Evolutionary conservation across 2,113 vertebrate species (phyloP), one percentile per base, ranked within the genome.

Genomic region (Tauraco erythrolophus): DNA sequence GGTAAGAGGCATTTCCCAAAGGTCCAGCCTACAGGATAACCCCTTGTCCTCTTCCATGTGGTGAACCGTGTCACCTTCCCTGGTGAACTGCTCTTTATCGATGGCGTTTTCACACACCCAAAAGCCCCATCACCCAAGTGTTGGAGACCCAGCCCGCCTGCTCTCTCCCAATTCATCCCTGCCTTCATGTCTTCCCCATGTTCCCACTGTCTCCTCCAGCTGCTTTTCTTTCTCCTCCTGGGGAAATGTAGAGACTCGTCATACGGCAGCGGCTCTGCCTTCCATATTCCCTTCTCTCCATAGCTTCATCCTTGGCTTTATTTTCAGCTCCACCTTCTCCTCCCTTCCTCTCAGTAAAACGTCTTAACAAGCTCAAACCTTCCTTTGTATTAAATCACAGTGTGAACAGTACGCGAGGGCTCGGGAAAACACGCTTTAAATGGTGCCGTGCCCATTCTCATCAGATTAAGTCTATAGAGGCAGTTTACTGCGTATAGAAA

Each of bases 401-500:
- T 19, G 69, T 30, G 43, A 91, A 22, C 86, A 74, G 75, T 3
- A 22, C 23, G 71, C 11, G 3, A 78, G 87, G 69, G 78, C 91
- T 81, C 84, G 18, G 91, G 89, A 88, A 54, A 93, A 72, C 71
- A 77, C 39, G 3, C 45, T 92, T 92, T 89, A 94, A 92, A 45
- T 71, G 88, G 84, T 95, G 94, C 94, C 3, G 1, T 66, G 85
- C 89, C 88, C 69, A 46, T 48, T 84, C 92, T 12, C 79, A 87
- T 89, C 94, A 89, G 72, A 71, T 54, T 7, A 24, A 86, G 95
- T 65, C 96, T 22, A 4, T 31, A 48, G 95, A 94, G 84, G 87
- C 89, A 94, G 97, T 96, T 97, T 89, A 91, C 84, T 93, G 91
- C 88, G 64, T 74, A 81, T 19, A 91, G 88, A 74, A 94, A n/a